Percentiles rank a stretch among this genome's conserved stretches.
phyloP scores from a whole-genome alignment of 2,888 invertebrate species.

The Pyrrhopygopsis socrates region DNA sequence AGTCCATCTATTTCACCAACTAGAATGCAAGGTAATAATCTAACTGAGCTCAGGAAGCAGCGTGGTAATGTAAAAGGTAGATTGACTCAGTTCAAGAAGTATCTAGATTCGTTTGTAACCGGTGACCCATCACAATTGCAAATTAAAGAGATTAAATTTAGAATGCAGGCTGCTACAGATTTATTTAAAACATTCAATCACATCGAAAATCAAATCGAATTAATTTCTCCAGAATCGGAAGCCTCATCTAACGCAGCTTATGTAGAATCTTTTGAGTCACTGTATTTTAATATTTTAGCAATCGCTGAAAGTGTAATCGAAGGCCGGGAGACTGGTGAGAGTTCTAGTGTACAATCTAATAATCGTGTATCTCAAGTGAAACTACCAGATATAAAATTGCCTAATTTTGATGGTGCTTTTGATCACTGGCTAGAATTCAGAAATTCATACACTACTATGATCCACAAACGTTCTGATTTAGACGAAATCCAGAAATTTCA shows the following conservation, averaged over 20 bases:
- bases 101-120: too few relatives aligned
- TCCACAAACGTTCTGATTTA: slow-evolving; percentile 64
- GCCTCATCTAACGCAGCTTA: background rate
- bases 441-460: slow-evolving; percentile 63
- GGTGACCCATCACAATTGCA: background rate
- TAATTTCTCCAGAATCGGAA: background rate
- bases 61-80: background rate
- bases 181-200: background rate
- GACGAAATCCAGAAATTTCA: slow-evolving; percentile 56
- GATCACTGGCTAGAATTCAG: slow-evolving; percentile 57
- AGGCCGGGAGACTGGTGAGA: slow-evolving; percentile 3
- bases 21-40: background rate
- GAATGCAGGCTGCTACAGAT: background rate
- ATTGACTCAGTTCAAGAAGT: too few relatives aligned
- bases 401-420: slow-evolving; percentile 26
- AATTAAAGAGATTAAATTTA: background rate
- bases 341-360: background rate
- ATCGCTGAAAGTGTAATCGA: background rate
- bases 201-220: background rate
- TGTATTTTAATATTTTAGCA: background rate
- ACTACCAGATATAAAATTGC: slow-evolving; percentile 61
- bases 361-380: slow-evolving; percentile 40
- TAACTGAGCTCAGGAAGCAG: background rate
- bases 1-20: background rate
- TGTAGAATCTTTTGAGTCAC: background rate